A percentile compares a stretch with the other conserved stretches of the same genome.
Evolutionary conservation across 2,113 vertebrate species (phyloP).

Genomic region (Colius striatus): DNA sequence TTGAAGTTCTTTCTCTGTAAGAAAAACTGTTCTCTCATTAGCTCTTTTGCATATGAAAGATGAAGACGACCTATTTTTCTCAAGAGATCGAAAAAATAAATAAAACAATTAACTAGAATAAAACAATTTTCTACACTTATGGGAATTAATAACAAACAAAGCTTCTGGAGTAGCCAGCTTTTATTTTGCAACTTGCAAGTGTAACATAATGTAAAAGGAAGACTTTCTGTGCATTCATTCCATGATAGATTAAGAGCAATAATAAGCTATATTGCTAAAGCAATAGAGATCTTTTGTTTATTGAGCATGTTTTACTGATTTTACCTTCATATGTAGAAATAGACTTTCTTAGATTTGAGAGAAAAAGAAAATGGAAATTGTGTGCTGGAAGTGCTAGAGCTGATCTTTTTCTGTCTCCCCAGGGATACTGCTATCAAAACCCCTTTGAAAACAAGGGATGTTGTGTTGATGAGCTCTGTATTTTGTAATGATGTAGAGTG

Average conservation of each 20-base stretch:
- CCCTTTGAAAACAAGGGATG: not conserved
- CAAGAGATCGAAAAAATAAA: conserved; percentile 45
- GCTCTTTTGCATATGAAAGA: conserved; percentile 54
- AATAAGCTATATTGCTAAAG: not conserved
- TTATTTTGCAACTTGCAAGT: conserved; percentile 11
- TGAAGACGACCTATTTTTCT: conserved; percentile 1
- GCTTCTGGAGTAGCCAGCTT: conserved; percentile 19
- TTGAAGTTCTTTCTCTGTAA: not conserved
- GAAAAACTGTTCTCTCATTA: not conserved
- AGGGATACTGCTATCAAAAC: not conserved
- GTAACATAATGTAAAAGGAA: not conserved
- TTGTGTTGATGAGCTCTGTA: not conserved
- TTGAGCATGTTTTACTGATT: not conserved
- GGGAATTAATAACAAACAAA: conserved; percentile 61
- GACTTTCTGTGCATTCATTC: not conserved
- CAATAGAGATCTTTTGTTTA: rapidly evolving
- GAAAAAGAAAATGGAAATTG: not conserved
- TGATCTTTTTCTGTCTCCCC: not conserved
- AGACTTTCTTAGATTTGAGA: not conserved
- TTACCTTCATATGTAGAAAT: not conserved
- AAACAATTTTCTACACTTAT: conserved; percentile 33
- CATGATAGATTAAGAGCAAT: not conserved
- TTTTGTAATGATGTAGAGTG: not conserved
- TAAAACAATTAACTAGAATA: conserved; percentile 40
- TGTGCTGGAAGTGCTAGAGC: not conserved